Evolutionary conservation across 2,888 invertebrate genomes (phyloP).

Genomic region (Eupithecia tripunctaria): DNA sequence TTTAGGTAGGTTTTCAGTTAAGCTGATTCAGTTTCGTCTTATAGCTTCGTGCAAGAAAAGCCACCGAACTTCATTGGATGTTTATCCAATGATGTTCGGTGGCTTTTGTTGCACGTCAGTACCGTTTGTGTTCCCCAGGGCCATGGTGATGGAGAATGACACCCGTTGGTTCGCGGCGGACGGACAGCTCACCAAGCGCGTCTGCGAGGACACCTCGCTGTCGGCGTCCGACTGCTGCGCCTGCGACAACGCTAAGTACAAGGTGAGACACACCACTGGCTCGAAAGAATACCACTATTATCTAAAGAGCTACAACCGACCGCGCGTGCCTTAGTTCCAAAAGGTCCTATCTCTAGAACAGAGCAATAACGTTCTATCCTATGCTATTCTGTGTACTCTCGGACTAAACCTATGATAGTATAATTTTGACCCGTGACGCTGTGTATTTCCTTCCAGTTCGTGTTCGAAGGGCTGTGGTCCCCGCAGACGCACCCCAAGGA

Average conservation of each 20-base stretch:
- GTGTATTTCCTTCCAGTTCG: slow-evolving; percentile 79
- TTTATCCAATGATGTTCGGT: no score
- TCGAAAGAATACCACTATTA: background rate
- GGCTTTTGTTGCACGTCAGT: no score
- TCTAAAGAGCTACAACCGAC: background rate
- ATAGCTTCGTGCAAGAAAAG: background rate
- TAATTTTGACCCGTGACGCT: background rate
- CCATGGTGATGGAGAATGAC: slow-evolving; percentile 92
- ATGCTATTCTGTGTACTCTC: background rate
- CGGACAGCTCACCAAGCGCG: slow-evolving; percentile 89
- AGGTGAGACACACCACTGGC: slow-evolving; percentile 69
- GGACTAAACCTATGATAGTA: background rate
- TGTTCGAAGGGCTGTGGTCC: slow-evolving; percentile 98
- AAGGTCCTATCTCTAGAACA: background rate
- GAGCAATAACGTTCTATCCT: background rate
- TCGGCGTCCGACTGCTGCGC: slow-evolving; percentile 91
- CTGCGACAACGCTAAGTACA: slow-evolving; percentile 98
- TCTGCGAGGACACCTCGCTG: slow-evolving; percentile 90
- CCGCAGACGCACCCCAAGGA: slow-evolving; percentile 97
- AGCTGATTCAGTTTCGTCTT: background rate
- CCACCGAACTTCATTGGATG: background rate
- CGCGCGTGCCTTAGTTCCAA: background rate
- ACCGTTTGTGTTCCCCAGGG: slow-evolving; percentile 79
- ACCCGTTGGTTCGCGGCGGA: slow-evolving; percentile 96
- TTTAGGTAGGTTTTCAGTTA: background rate